Evolutionary conservation across 2,113 vertebrate species (phyloP), one percentile per base, ranked within the genome.

Genomic region (Poeciliopsis retropinna): DNA sequence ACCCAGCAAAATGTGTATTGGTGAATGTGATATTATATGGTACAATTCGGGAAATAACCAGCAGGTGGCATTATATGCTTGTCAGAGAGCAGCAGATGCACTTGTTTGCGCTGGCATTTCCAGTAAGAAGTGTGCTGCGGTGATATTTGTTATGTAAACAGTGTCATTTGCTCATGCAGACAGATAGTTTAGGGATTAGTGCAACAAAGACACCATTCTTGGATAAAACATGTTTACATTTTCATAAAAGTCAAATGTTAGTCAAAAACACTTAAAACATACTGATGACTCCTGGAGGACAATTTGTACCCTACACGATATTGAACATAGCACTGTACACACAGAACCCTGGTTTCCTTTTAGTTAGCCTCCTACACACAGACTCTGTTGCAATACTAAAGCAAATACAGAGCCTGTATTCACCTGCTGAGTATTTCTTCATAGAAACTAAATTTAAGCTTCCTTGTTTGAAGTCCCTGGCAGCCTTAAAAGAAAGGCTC

Each of bases 51-150:
- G 37, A 47, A 6, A 30, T 4, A 9, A 13, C 71, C 89, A 87
- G 81, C 61, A 87, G 90, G 88, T 82, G 89, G 89, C 73, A 54
- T 54, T 75, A 84, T 5, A 73, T 39, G 67, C 73, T 30, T 2
- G 30, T 32, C 8, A 72, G 78, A 84, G 41, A 71, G 11, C 0
- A 19, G 22, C 9, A 4, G 27, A 60, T 67, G 19, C 39, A 9
- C 39, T 31, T 5, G 34, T 76, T 60, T 60, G 60, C 65, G 29
- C 51, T 54, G 72, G 70, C 69, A 61, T 67, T 44, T 67, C 27
- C 11, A 74, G 19, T 67, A 41, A 68, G 0, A 67, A 75, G 51
- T 30, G 15, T 15, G n/a, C 19, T 31, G n/a, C 5, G 30, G 39
- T 13, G 19, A 73, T 11, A 60, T 73, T 62, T 54, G 7, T 64